Base-by-base conservation (phyloP, 2,113 vertebrate species). In the Tringa solitaria region DNA sequence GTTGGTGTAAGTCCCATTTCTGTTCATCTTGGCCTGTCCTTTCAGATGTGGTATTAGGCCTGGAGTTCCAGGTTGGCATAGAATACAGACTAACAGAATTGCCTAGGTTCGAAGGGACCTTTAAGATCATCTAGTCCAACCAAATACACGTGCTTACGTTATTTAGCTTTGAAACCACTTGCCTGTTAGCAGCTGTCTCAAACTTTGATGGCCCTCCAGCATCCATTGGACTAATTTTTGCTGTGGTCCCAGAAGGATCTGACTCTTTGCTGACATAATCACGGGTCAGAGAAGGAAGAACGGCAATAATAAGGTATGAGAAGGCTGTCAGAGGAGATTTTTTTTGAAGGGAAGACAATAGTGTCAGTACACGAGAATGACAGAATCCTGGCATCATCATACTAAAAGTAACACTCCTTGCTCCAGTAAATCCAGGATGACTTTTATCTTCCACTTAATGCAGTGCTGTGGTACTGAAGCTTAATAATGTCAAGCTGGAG, bases 1-100 rank as follows among this genome's bases (percentile, higher is more conserved):
- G 99, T 99, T 92, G 99, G 99, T 96, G 99, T 99, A 98, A 98
- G 99, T 98, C 94, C 73, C 19, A 4, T 17, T 93, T 79, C 79
- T 87, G 75, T 69, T 86, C 10, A 14, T 41, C 33, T 18, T 53
- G 48, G 32, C 78, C 23, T 68, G 50, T 84, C 65, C 79, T 87
- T 70, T 83, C 50, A 72, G 74, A 27, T 2, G 1, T 50, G 67
- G 3, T 73, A 16, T 30, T 65, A 43, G 65, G 59, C 16, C 37
- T 79, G 70, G 45, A 46, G 39, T 76, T 69, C 30, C 6, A 68
- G 83, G 63, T 26, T 83, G 67, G 72, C 50, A 77, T 6, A 3
- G 75, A 24, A 39, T 28, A 46, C 45, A 46, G 41, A 41, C 21
- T 21, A 8, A 46, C 45, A 45, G 45, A 45, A 45, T 19, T 17